These are phyloP conservation scores for Fissipunctia ypsillon DNA, from an alignment of 2,888 invertebrate species.

Conservation along the genomic window DNA sequence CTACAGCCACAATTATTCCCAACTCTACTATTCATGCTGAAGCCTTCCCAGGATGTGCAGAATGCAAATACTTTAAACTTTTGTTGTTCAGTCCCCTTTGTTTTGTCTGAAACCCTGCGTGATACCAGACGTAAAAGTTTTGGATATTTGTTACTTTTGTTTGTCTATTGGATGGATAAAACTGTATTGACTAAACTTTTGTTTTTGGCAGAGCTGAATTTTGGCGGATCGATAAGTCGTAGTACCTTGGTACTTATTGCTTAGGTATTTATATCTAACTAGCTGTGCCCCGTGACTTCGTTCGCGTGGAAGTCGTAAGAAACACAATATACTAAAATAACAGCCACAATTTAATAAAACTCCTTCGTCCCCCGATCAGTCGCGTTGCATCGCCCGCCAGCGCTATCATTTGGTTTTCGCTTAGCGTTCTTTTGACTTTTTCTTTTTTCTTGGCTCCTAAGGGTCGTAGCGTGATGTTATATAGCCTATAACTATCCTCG, in stretches of 20 bases:
- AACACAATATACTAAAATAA: too few relatives aligned
- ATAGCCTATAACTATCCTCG: too few relatives aligned
- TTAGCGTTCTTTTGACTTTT: too few relatives aligned
- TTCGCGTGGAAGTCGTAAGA: too few relatives aligned
- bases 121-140: slow-evolving; percentile 62
- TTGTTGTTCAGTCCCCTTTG: slow-evolving; percentile 69
- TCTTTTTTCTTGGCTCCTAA: too few relatives aligned
- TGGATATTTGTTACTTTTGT: slow-evolving; percentile 58
- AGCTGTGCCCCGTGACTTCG: too few relatives aligned
- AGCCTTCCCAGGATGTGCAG: slow-evolving; percentile 76
- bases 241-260: background rate
- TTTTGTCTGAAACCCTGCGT: slow-evolving; percentile 69
- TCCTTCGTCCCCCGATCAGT: too few relatives aligned
- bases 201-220: slow-evolving; percentile 15
- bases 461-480: too few relatives aligned
- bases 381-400: too few relatives aligned
- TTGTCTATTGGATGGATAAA: slow-evolving; percentile 54
- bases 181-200: slow-evolving; percentile 38
- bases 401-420: too few relatives aligned
- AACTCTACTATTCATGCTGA: slow-evolving; percentile 76
- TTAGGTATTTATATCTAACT: background rate
- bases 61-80: slow-evolving; percentile 81
- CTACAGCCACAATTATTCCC: slow-evolving; percentile 79
- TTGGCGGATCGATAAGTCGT: slow-evolving; percentile 15
- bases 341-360: too few relatives aligned